Evolutionary conservation across 2,797 vertebrate species (phyloP).

Genomic region (Orestias chungarensis): DNA sequence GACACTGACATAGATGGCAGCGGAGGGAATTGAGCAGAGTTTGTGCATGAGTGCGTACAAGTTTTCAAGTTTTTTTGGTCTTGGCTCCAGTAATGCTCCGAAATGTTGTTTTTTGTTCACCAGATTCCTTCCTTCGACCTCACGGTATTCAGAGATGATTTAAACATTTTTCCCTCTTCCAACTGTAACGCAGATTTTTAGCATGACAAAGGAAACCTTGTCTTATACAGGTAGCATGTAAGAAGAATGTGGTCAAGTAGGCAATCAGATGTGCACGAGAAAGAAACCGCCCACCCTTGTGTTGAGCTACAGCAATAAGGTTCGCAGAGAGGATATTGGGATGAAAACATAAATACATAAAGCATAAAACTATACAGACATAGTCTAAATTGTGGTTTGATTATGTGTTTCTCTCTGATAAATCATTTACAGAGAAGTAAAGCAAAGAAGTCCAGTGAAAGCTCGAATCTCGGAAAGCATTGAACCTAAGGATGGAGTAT

Average conservation of each 20-base stretch:
- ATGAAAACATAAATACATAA: neutral
- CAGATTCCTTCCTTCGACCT: conserved; percentile 5
- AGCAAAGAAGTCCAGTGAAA: neutral
- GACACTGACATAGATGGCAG: conserved; percentile 22
- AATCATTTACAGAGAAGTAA: neutral
- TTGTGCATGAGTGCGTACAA: conserved; percentile 7
- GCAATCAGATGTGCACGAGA: conserved; percentile 41
- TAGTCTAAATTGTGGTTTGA: neutral
- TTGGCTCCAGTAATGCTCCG: neutral
- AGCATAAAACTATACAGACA: neutral
- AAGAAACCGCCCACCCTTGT: conserved; percentile 36
- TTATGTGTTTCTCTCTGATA: neutral
- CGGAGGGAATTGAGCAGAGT: conserved; percentile 3
- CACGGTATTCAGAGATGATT: neutral
- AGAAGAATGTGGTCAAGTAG: conserved; percentile 27
- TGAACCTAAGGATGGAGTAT: neutral
- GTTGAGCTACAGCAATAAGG: conserved; percentile 34
- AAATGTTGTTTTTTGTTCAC: neutral
- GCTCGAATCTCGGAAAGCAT: neutral
- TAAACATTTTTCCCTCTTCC: conserved; percentile 3
- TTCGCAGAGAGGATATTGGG: conserved; percentile 8
- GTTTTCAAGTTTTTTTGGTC: conserved; percentile 7
- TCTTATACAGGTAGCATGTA: conserved; percentile 44
- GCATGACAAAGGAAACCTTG: conserved; percentile 26
- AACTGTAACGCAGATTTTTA: conserved; percentile 24